Evolutionary conservation across 1,140 invertebrate genomes (phyloP).

Genomic region (Himalopsyche phryganea): DNA sequence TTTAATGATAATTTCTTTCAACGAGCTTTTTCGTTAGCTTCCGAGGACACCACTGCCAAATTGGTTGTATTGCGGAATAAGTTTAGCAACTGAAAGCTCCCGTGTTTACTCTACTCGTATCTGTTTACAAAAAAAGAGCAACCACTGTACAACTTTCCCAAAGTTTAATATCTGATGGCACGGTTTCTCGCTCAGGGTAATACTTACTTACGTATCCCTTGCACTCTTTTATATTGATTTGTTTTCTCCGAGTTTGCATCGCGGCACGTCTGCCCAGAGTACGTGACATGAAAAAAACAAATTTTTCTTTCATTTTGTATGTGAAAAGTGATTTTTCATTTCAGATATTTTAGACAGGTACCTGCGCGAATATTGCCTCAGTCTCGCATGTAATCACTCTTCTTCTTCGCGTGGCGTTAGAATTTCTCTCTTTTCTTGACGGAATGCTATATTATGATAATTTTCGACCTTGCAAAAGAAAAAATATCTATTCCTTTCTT

Average conservation of each 20-base stretch:
- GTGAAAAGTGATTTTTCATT: too few relatives aligned
- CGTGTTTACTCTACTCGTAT: constrained; percentile 1
- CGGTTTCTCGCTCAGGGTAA: constrained; percentile 7
- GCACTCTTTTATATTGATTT: constrained; percentile 25
- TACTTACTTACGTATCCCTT: neutral
- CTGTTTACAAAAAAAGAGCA: constrained; percentile 7
- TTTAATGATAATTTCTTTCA: too few relatives aligned
- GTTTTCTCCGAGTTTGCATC: constrained; percentile 22
- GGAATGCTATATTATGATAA: too few relatives aligned
- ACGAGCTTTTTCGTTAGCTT: neutral
- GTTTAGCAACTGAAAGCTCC: neutral
- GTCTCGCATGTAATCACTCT: too few relatives aligned
- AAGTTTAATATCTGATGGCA: constrained; percentile 27
- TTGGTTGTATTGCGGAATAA: constrained; percentile 1
- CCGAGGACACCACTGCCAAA: neutral
- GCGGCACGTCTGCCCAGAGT: neutral
- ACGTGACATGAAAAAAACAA: constrained; percentile 14
- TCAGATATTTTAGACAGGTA: too few relatives aligned
- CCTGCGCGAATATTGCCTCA: too few relatives aligned
- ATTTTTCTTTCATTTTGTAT: too few relatives aligned
- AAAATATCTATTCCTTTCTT: too few relatives aligned
- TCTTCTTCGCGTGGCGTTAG: too few relatives aligned
- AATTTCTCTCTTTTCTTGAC: too few relatives aligned
- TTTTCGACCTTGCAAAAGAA: too few relatives aligned
- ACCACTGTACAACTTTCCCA: constrained; percentile 11